These are phyloP conservation scores for Chlorocebus sabaeus DNA, from an alignment of 2,113 vertebrate species.

Conservation along the genomic window DNA sequence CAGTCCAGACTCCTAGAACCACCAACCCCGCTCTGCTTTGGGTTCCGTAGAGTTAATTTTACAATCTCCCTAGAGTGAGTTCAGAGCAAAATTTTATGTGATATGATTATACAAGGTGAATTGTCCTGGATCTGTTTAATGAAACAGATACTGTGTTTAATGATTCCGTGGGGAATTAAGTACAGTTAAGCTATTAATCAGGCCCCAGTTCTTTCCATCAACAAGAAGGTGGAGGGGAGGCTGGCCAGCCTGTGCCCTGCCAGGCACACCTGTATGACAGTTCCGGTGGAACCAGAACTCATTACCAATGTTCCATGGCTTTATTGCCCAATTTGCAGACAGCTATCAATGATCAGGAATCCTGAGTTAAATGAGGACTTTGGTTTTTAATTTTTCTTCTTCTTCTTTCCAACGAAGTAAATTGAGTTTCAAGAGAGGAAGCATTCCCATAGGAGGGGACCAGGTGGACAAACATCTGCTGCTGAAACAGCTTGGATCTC, in stretches of 20 bases:
- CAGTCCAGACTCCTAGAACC: background rate
- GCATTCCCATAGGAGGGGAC: background rate
- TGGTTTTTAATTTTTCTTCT: background rate
- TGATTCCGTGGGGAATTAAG: constrained; percentile 74
- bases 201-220: constrained; percentile 37
- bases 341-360: constrained; percentile 4
- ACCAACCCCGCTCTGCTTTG: background rate
- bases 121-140: constrained; percentile 80
- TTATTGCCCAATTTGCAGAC: background rate
- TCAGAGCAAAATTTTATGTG: constrained; percentile 85
- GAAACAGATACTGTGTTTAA: constrained; percentile 80
- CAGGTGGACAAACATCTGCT: background rate
- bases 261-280: fast-evolving
- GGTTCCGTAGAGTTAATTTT: constrained; percentile 84
- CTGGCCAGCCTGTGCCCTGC: background rate
- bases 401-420: background rate
- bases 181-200: constrained; percentile 73
- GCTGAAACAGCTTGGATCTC: background rate
- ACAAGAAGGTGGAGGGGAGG: background rate
- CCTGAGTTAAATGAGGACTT: background rate
- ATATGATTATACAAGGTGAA: constrained; percentile 85
- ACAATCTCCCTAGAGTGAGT: constrained; percentile 75
- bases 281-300: fast-evolving
- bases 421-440: background rate
- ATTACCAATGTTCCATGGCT: background rate